Base-by-base conservation (phyloP, 2,113 vertebrate genomes). In the Ia io region DNA sequence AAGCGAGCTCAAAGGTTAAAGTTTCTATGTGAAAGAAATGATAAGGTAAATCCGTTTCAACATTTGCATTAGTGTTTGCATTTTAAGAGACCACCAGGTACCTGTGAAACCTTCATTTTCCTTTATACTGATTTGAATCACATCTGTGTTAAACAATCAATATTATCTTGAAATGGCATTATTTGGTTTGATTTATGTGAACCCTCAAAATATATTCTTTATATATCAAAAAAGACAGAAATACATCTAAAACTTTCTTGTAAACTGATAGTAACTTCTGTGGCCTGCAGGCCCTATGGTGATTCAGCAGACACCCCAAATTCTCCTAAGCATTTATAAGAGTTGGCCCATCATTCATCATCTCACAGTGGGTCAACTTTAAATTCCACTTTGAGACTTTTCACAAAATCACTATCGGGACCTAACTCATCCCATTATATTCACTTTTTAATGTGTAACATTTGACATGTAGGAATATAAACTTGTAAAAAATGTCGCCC, bases 1-100 rank as follows among this genome's bases (percentile, higher is more conserved):
- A 99, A 99, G 98, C 98, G 99, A 99, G 99, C 99, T 98, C 99
- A 99, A 98, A 99, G 99, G 98, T 99, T 99, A 98, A 99, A 99
- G 98, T 99, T 99, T 98, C 99, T 99, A 96, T 99, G 99, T 73
- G 99, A 99, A 98, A 99, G 99, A 98, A 99, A 99, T 94, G 99
- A 99, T 99, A 99, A 99, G 99, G 99, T 99, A 98, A 98, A 98
- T 98, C 98, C 96, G 91, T 95, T 98, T 97, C 97, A 98, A 96
- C 98, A 96, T 95, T 96, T 93, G 90, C 95, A 37, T 97, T 97
- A 97, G 97, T 98, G 97, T 96, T 96, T 96, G 12, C 96, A 94
- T 96, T 97, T 97, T 32, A 89, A 98, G 98, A 97, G 95, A 87
- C 96, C 90, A 84, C 96, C 97, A 95, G 90, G 94, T 95, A 95